phyloP scores from a whole-genome alignment of 2,888 invertebrate species.

The Elgonia sp. region DNA sequence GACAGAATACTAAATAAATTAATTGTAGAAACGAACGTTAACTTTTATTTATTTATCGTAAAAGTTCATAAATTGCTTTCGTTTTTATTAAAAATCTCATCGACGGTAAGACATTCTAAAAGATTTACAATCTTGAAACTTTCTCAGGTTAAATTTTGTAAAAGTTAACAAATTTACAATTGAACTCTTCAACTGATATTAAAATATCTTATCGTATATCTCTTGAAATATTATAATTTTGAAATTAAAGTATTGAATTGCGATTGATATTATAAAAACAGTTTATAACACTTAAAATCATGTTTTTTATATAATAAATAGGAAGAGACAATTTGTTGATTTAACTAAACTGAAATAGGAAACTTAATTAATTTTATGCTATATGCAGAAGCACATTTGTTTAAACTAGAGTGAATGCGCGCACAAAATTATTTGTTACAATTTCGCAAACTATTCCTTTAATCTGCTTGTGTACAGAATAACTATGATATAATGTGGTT shows the following conservation, averaged over 20 bases:
- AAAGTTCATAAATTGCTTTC: too few relatives aligned
- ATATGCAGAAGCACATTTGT: background rate
- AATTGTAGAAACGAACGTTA: too few relatives aligned
- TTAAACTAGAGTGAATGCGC: background rate
- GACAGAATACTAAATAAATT: too few relatives aligned
- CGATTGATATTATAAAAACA: background rate
- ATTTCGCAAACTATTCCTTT: slow-evolving; percentile 46
- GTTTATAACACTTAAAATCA: background rate
- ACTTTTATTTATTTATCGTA: too few relatives aligned
- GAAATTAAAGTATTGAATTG: background rate
- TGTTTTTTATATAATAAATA: background rate
- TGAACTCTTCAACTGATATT: too few relatives aligned
- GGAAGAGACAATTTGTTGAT: slow-evolving; percentile 1
- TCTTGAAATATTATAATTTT: too few relatives aligned
- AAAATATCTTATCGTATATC: too few relatives aligned
- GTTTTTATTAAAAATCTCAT: too few relatives aligned
- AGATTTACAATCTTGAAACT: too few relatives aligned
- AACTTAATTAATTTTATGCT: slow-evolving; percentile 20
- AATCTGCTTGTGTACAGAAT: slow-evolving; percentile 3
- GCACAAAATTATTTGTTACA: slow-evolving; percentile 31
- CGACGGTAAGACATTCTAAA: too few relatives aligned
- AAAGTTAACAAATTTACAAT: too few relatives aligned
- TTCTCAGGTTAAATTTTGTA: too few relatives aligned
- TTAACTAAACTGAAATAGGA: slow-evolving; percentile 11
- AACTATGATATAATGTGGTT: slow-evolving; percentile 2